Base-by-base conservation (phyloP, 1,140 invertebrate species). In the Microplitis demolitor region DNA sequence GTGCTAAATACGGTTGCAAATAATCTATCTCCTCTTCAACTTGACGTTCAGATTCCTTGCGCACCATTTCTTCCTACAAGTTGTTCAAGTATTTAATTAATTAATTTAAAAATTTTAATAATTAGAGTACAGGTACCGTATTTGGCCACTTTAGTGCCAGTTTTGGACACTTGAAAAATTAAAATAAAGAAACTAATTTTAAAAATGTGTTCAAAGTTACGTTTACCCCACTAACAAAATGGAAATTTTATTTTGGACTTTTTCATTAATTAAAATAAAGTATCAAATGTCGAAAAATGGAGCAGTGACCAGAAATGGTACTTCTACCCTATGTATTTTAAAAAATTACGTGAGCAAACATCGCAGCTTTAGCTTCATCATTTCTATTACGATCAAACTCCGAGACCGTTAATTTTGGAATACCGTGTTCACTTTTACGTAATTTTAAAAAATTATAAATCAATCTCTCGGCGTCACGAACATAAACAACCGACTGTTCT, bases 331-430 rank as follows among this genome's bases (percentile, higher is more conserved):
- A 77, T 63, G 72, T 51, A 69, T 13, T 64, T 11, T 54, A 34
- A 6, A 33, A 51, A 70, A 71, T 71, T 75, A 87, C 86, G 72
- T 77, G 77, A 70, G 84, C 83, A n/a, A 84, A 71, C 81, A 89
- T 84, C 51, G 76, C 83, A 45, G 74, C 67, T 71, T 81, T 80
- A 3, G 88, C 88, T 33, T 88, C 87, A 34, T 87, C 81, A 80
- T 91, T 91, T 53, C 89, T 85, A 62, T 89, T 85, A 24, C 84
- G 83, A 77, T 91, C 89, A 74, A 90, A 91, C 4, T 89, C 51
- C 0, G 88, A 88, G 3, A 90, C 78, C 0, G 83, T 80, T 0
- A 91, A 76, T 62, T 84, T 83, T 0, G 89, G 87, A 4, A 84
- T 79, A 1, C 77, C 74, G 68, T 85, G 84, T 76, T 91, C 90